These are phyloP conservation scores for Pangasius sanitwongsei DNA, from an alignment of 2,797 vertebrate species.

Conservation along the genomic window DNA sequence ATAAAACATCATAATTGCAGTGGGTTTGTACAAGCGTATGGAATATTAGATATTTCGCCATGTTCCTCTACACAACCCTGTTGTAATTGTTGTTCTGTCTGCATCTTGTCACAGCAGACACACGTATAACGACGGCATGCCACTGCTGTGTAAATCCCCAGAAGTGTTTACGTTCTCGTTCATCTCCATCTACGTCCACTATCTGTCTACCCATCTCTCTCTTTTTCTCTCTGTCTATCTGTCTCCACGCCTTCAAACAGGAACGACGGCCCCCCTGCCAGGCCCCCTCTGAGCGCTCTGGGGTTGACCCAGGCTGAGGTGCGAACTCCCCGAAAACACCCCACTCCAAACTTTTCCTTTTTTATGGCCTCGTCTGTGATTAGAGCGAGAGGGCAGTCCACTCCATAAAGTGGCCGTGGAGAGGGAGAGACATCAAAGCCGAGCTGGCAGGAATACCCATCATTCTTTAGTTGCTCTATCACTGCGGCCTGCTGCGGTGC, in stretches of 20 bases:
- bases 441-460: constrained; percentile 69
- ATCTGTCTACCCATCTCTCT: constrained; percentile 36
- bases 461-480: constrained; percentile 73
- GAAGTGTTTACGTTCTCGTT: constrained; percentile 40
- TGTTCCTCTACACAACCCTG: neutral
- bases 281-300: constrained; percentile 59
- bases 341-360: constrained; percentile 43
- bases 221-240: constrained; percentile 55
- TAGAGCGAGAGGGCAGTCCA: constrained; percentile 56
- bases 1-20: neutral
- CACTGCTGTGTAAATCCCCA: constrained; percentile 14
- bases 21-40: too few species aligned
- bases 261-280: constrained; percentile 57
- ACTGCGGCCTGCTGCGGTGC: constrained; percentile 65
- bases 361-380: constrained; percentile 77
- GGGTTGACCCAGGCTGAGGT: constrained; percentile 66
- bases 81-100: constrained; percentile 8
- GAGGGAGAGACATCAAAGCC: constrained; percentile 70
- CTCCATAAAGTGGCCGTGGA: constrained; percentile 50
- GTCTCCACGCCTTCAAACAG: constrained; percentile 67
- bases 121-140: constrained; percentile 18
- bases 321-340: constrained; percentile 60
- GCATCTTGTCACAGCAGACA: constrained; percentile 14
- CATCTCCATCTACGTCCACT: constrained; percentile 44
- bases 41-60: neutral